Base-by-base conservation (phyloP, 2,888 invertebrate species). In the Andrena fulva region DNA sequence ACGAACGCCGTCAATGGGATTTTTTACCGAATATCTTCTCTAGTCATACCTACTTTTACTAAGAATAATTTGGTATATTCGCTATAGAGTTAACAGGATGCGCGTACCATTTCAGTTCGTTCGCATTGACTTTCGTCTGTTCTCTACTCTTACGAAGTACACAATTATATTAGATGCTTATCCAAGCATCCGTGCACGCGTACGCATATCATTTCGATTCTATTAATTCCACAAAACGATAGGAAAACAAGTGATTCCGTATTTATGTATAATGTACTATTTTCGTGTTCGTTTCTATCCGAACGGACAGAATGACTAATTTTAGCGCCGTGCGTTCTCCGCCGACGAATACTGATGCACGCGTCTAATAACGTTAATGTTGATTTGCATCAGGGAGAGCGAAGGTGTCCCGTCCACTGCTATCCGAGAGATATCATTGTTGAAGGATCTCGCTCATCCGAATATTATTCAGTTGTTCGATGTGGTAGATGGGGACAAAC, bases 381-480 rank as follows among this genome's bases (percentile, higher is more conserved):
- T 71, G 29, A 79, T 87, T 82, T 87, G 35, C 70, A 89, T 83
- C 93, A 98, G 98, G 91, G 99, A 99, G 94, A 97, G 97, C 0
- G 99, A 99, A 94, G 99, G 99, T 27, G 98, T 99, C 27, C 99
- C 99, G 24, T 99, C 99, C 33, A 99, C 99, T 31, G 99, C 99
- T 4, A 97, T 99, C 84, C 95, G 99, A 77, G 99, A 99, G 95
- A 99, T 99, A 91, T 98, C 98, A 0, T 95, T 99, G 75, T 95
- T 99, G 75, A 98, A 98, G 92, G 98, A 97, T 91, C 95, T 99
- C 59, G 96, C 96, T 66, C 99, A 99, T 95, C 97, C 97, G 0
- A 97, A 97, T 88, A 97, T 99, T 82, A 98, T 99, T 76, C 97
- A 97, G 87, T 95, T 99, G 62, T 95, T 97, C 87, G 99, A 99